Conservation (phyloP, 2,113 vertebrate genomes). For the Apaloderma vittatum region DNA sequence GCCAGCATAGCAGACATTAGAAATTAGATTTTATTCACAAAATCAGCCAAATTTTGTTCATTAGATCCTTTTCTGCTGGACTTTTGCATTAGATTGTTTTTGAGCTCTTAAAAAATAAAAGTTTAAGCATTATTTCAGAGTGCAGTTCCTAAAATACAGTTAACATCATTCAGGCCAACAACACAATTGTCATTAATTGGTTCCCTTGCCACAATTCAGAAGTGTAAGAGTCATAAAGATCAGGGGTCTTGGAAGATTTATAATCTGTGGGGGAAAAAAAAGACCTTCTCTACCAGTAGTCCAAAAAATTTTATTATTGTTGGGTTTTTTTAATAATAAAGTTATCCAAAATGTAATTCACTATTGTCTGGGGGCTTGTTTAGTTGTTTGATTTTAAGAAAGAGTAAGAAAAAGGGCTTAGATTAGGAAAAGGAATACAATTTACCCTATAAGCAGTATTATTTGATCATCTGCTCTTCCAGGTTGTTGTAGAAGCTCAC, state of each 20-base stretch:
- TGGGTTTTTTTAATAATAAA: background rate
- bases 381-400: background rate
- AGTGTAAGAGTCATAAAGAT: background rate
- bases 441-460: background rate
- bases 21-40: background rate
- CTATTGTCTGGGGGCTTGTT: background rate
- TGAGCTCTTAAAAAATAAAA: background rate
- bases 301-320: rapidly evolving
- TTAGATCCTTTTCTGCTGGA: background rate
- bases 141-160: background rate
- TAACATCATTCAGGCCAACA: background rate
- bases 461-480: background rate
- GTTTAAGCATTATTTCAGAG: background rate
- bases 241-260: background rate
- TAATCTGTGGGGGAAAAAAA: background rate
- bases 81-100: background rate
- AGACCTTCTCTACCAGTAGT: background rate
- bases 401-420: rapidly evolving
- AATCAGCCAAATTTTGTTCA: background rate
- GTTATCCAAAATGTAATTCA: background rate
- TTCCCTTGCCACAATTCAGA: background rate
- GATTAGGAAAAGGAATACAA: background rate
- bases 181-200: constrained; percentile 7
- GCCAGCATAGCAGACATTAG: background rate
- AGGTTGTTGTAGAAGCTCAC: background rate